phyloP scores from a whole-genome alignment of 2,888 invertebrate genomes.

The Macrophya alboannulata region DNA sequence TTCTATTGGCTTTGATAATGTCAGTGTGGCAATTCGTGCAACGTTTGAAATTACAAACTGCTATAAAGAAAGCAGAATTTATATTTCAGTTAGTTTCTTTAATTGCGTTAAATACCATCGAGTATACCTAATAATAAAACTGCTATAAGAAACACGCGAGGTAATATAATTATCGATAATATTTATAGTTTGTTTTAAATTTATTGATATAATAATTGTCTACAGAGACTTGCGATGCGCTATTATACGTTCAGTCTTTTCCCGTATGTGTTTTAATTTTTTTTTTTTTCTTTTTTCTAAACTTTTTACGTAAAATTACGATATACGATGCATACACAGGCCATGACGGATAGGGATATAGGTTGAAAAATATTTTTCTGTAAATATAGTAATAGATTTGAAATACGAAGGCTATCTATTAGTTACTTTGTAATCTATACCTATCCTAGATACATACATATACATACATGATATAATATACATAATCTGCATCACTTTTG shows the following conservation, averaged over 20 bases:
- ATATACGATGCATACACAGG: conserved; percentile 27
- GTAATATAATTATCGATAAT: not conserved
- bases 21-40: not conserved
- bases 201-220: not conserved
- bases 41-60: not conserved
- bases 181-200: not conserved
- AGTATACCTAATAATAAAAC: not conserved
- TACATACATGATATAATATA: not conserved
- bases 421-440: conserved; percentile 16
- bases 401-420: not conserved
- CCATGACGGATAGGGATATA: not conserved
- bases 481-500: conserved; percentile 31
- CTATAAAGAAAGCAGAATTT: not conserved
- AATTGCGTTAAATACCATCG: not conserved
- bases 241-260: conserved; percentile 35
- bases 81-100: not conserved
- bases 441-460: conserved; percentile 3
- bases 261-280: not conserved
- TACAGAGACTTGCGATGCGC: not conserved
- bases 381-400: conserved; percentile 26
- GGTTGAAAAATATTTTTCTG: conserved; percentile 37
- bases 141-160: not conserved
- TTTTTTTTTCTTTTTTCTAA: too few species aligned
- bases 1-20: not conserved
- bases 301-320: conserved; percentile 32